Conservation (phyloP, 2,113 vertebrate genomes). For the Gymnogyps californianus region DNA sequence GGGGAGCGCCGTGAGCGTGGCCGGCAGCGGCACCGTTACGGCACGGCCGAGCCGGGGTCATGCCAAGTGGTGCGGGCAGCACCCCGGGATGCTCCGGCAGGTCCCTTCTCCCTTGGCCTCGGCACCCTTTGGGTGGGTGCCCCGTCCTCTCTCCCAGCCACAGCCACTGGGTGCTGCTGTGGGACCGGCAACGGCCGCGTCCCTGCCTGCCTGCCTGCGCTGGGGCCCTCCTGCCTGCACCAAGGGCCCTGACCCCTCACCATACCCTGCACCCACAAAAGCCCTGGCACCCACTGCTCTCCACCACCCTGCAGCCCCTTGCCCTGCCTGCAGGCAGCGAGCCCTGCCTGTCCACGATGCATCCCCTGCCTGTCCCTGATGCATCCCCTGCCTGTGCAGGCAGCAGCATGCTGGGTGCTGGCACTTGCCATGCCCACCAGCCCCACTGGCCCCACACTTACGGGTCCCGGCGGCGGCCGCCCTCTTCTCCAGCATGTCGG, state of each 20-base stretch:
- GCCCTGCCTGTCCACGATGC: too few species aligned
- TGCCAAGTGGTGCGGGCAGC: not conserved
- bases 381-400: too few species aligned
- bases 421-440: not conserved
- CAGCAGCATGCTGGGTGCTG: not conserved
- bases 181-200: not conserved
- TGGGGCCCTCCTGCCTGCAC: not conserved
- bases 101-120: not conserved
- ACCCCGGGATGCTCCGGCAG: too few species aligned
- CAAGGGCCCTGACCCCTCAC: not conserved
- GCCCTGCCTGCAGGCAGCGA: not conserved
- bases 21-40: rapidly evolving
- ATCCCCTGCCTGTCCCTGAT: not conserved
- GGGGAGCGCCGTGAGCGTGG: not conserved
- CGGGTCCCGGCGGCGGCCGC: not conserved
- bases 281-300: not conserved
- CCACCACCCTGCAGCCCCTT: too few species aligned
- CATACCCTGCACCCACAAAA: not conserved
- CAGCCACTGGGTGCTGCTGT: not conserved
- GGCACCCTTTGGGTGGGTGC: not conserved
- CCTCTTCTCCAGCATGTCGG: not conserved
- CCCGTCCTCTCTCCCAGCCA: not conserved
- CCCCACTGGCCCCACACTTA: not conserved
- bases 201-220: not conserved
- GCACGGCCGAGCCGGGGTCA: not conserved